Evolutionary conservation across 1,140 invertebrate genomes (phyloP).

Genomic region (Prorops nasuta): DNA sequence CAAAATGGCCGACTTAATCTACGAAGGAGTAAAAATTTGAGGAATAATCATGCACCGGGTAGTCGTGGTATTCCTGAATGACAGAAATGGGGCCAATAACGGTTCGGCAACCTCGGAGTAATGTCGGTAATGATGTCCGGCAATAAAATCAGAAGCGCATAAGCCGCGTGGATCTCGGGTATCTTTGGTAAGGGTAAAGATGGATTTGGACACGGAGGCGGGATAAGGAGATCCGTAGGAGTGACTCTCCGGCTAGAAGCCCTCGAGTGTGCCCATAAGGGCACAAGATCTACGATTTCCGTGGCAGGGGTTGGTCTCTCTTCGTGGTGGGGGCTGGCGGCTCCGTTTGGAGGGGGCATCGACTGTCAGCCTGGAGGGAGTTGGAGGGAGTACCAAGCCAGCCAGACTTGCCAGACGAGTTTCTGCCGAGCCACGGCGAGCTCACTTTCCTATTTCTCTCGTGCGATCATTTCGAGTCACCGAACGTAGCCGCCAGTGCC

Average conservation of each 20-base stretch:
- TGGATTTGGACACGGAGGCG: constrained; percentile 30
- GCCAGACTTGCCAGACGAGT: constrained; percentile 49
- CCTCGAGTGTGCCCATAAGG: constrained; percentile 36
- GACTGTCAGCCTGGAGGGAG: constrained; percentile 12
- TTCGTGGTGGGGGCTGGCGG: constrained; percentile 33
- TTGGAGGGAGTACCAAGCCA: constrained; percentile 36
- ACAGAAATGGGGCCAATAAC: too few relatives aligned
- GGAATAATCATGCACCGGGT: too few relatives aligned
- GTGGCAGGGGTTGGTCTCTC: constrained; percentile 49
- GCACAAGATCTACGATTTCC: constrained; percentile 35
- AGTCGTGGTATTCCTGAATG: too few relatives aligned
- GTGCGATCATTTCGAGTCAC: too few relatives aligned
- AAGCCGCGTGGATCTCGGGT: too few relatives aligned
- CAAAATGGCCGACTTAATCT: too few relatives aligned
- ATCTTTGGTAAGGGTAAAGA: too few relatives aligned
- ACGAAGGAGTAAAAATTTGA: too few relatives aligned
- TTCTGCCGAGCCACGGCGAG: constrained; percentile 43
- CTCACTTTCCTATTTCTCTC: constrained; percentile 30
- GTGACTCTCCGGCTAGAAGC: constrained; percentile 42
- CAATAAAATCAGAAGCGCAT: too few relatives aligned
- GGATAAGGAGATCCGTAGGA: constrained; percentile 49
- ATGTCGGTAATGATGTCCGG: too few relatives aligned
- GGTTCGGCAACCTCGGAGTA: too few relatives aligned
- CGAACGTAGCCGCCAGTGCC: too few relatives aligned
- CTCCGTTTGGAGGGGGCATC: background rate